Base-by-base conservation (phyloP, 2,113 vertebrate genomes). In the Gymnocephalus cernua region DNA sequence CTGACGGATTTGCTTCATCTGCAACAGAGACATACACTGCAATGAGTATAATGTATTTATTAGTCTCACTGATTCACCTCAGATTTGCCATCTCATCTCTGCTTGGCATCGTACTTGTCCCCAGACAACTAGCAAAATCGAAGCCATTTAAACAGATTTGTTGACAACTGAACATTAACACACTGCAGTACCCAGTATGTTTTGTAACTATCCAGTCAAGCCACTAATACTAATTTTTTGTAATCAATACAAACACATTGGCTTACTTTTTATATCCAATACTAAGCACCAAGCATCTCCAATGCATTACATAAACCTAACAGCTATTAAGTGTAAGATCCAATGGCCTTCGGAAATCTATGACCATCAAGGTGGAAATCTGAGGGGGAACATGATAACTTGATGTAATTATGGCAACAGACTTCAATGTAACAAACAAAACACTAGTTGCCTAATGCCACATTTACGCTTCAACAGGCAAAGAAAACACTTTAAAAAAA, bases 301-400 rank as follows among this genome's bases (percentile, higher is more conserved):
- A 79, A 15, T n/a, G 4, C 23, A 48, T 62, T 67, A 48, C 66
- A 54, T 54, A 9, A 65, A 68, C 27, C 23, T 21, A 21, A 62
- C 18, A 6, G 35, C 25, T 21, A 2, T 44, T n/a, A 19, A 45
- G 23, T 15, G 44, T 53, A n/a, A 58, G 14, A 53, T 15, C 13
- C 8, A 70, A 29, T 51, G 7, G 5, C 58, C 25, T 72, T 11
- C 25, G 19, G 16, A 50, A 16, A 61, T 23, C 57, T 65, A 23
- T 23, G 18, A n/a, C 1, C 13, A 29, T 48, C 54, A 53, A 67
- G 19, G 3, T 38, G 3, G 45, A 73, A 73, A 47, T 41, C 51
- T 23, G 12, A 59, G 3, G 6, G 19, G 16, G 2, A 65, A 65
- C 23, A 66, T 64, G 3, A 65, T 66, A 35, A 68, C 19, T 6